phyloP scores from a whole-genome alignment of 2,888 invertebrate species.

The Mylabris sibirica region DNA sequence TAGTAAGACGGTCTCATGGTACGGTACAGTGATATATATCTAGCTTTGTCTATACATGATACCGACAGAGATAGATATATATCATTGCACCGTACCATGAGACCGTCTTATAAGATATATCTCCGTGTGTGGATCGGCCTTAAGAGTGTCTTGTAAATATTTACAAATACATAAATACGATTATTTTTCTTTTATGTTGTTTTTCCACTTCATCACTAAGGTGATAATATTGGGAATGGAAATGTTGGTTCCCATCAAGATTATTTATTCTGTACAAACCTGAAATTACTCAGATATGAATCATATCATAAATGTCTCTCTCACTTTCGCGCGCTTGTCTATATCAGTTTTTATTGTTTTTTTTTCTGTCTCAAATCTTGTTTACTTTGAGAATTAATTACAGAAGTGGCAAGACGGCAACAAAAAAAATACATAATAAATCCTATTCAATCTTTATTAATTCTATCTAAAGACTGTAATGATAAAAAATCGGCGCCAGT shows the following conservation, averaged over 20 bases:
- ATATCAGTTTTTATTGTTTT: background rate
- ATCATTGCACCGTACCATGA: too few species aligned
- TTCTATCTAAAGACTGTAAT: background rate
- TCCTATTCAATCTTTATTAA: background rate
- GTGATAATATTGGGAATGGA: background rate
- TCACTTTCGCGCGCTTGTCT: background rate
- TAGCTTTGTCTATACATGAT: too few species aligned
- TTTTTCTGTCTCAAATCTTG: background rate
- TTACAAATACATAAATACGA: background rate
- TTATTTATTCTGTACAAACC: too few species aligned
- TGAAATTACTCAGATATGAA: slow-evolving; percentile 11
- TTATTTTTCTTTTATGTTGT: slow-evolving; percentile 2
- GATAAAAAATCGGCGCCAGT: too few species aligned
- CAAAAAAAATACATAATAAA: background rate
- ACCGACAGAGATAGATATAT: too few species aligned
- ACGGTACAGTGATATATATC: too few species aligned
- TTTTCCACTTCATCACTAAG: background rate
- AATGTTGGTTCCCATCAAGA: background rate
- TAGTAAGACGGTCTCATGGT: too few species aligned
- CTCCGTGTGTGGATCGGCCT: too few species aligned
- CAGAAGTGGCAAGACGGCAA: background rate
- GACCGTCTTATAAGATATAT: too few species aligned
- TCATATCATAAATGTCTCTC: background rate
- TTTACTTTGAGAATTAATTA: slow-evolving; percentile 1
- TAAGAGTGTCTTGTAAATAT: too few species aligned